Evolutionary conservation across 2,888 invertebrate genomes (phyloP).

Genomic region (Lasioglossum lativentre): DNA sequence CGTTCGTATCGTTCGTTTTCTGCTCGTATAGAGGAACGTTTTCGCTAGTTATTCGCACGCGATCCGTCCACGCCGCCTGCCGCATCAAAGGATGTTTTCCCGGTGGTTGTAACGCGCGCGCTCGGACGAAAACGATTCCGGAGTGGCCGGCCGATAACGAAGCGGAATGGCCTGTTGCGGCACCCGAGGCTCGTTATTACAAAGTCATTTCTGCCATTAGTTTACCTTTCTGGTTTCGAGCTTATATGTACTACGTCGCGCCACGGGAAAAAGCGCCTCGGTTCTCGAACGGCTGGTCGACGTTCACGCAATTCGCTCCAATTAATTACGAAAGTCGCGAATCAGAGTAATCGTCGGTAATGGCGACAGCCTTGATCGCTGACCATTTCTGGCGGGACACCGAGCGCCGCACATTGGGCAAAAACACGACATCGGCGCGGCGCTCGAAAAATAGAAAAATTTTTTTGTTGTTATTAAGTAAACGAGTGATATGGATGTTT

Average conservation of each 20-base stretch:
- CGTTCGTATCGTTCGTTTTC: background rate
- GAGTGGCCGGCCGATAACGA: background rate
- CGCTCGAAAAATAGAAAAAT: too few species aligned
- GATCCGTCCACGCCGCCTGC: background rate
- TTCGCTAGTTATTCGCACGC: slow-evolving; percentile 1
- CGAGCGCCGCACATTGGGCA: too few species aligned
- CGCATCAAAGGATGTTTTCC: slow-evolving; percentile 2
- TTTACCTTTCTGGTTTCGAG: background rate
- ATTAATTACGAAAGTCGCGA: background rate
- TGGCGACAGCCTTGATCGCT: background rate
- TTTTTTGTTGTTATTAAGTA: too few species aligned
- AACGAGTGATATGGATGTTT: too few species aligned
- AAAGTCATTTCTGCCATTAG: background rate
- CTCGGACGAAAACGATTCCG: background rate
- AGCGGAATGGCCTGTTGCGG: background rate
- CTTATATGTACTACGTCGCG: background rate
- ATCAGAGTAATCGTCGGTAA: background rate
- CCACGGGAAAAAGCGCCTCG: background rate
- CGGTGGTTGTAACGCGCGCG: background rate
- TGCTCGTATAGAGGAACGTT: background rate
- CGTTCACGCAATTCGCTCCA: slow-evolving; percentile 5
- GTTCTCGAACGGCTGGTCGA: background rate
- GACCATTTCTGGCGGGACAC: background rate
- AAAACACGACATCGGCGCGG: too few species aligned
- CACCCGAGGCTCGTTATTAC: background rate